A percentile compares a stretch with the other conserved stretches of the same genome.
These are phyloP conservation scores for Benitochromis conjunctus DNA, from an alignment of 2,113 vertebrate genomes.

Conservation along the genomic window DNA sequence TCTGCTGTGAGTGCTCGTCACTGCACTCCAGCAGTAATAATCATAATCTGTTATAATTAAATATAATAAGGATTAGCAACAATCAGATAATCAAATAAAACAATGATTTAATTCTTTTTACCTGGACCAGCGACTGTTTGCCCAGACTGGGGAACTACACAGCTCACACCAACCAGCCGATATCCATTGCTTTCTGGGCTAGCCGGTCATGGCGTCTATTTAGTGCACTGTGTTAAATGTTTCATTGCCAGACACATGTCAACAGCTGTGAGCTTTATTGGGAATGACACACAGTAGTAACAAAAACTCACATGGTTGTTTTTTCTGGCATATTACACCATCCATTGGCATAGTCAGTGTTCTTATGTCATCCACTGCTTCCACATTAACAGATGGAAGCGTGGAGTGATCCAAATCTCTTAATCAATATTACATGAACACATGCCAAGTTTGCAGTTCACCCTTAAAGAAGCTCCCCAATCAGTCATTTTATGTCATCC, in stretches of 20 bases:
- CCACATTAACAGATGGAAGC: background rate
- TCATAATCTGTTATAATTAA: fast-evolving
- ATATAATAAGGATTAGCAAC: background rate
- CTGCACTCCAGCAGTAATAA: background rate
- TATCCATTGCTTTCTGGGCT: background rate
- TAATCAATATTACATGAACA: background rate
- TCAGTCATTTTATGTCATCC: background rate
- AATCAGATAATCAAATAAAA: background rate
- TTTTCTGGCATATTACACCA: background rate
- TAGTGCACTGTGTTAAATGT: background rate
- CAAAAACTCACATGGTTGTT: background rate
- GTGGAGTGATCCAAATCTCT: fast-evolving
- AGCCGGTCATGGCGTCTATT: background rate
- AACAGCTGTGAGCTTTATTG: background rate
- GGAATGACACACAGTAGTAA: background rate
- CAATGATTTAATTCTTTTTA: fast-evolving
- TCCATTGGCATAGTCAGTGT: background rate
- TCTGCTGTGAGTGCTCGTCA: background rate
- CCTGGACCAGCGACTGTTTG: background rate
- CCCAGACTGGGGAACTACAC: background rate
- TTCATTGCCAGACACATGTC: background rate
- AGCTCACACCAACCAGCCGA: background rate
- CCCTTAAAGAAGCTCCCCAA: background rate
- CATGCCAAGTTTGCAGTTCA: background rate
- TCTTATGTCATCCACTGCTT: background rate